Evolutionary conservation across 2,888 invertebrate genomes (phyloP).

Genomic region (Busseola fusca): DNA sequence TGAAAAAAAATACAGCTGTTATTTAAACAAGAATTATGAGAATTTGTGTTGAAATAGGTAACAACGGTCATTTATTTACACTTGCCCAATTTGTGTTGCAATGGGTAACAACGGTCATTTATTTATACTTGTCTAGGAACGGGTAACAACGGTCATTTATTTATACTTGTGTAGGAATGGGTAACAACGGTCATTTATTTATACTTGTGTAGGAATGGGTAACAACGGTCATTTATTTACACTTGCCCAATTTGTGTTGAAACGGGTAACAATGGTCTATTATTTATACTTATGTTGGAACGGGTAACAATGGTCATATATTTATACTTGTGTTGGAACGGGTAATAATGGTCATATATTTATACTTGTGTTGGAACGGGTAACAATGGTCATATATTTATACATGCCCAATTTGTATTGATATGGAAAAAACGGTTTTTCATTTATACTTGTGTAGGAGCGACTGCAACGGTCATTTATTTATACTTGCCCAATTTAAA

Average conservation of each 20-base stretch:
- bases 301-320: neutral
- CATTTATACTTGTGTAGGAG: neutral
- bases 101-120: neutral
- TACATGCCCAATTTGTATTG: neutral
- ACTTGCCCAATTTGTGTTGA: neutral
- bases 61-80: neutral
- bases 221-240: neutral
- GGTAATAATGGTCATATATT: neutral
- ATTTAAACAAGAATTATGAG: constrained; percentile 10
- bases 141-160: neutral
- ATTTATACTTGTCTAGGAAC: neutral
- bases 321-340: too few relatives aligned
- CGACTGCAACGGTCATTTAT: neutral
- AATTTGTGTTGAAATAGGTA: neutral
- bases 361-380: too few relatives aligned
- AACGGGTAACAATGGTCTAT: neutral
- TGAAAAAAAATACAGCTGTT: constrained; percentile 24
- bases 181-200: neutral
- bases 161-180: neutral
- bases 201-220: neutral
- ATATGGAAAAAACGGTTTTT: too few relatives aligned
- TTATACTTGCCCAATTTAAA: neutral
- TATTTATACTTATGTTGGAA: neutral
- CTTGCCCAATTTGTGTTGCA: neutral
- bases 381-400: neutral